Base-by-base conservation (phyloP, 1,140 invertebrate species). In the Tribolium castaneum region DNA sequence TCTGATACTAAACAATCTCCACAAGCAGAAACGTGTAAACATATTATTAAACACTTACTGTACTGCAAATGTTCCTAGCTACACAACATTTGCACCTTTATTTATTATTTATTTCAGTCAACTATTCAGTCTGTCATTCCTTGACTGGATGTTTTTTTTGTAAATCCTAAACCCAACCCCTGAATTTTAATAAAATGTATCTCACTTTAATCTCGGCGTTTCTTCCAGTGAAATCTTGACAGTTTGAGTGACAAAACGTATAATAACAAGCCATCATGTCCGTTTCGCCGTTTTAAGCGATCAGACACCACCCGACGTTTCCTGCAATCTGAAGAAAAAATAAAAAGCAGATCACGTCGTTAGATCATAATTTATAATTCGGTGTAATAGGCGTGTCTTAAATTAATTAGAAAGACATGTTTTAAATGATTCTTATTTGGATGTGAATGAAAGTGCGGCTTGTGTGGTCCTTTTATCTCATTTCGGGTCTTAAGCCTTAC, bases 101-200 rank as follows among this genome's bases (percentile, higher is more conserved):
- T 30, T 30, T 30, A 30, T 5, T 30, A 30, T 5, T 30, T 30
- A 5, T 30, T 30, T 30, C 6, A 45, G 25, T 12, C 45, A 66
- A 66, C 10, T 12, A 66, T 66, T 66, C 14, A 66, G 25, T 10
- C 25, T 35, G 30, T 66, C 52, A 56, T 56, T 22, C 19, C 14
- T 59, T 25, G 7, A 5, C 19, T 59, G 1, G 59, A 4, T 14
- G 10, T 14, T 66, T 66, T 35, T 10, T 30, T 59, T 19, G 54
- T 59, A 59, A 59, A 59, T 25, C n/a, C 10, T n/a, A 35, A 59
- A 30, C 30, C 34, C 59, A 66, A 66, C 59, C 59, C 59, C 30
- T 66, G 59, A 39, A 35, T 66, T 66, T 66, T 66, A 66, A 66
- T 66, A 66, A 66, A 66, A 66, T 66, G 59, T 66, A 66, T 66